These are phyloP conservation scores for Tromatobia lineatoria DNA, from an alignment of 2,888 invertebrate genomes.

Conservation along the genomic window DNA sequence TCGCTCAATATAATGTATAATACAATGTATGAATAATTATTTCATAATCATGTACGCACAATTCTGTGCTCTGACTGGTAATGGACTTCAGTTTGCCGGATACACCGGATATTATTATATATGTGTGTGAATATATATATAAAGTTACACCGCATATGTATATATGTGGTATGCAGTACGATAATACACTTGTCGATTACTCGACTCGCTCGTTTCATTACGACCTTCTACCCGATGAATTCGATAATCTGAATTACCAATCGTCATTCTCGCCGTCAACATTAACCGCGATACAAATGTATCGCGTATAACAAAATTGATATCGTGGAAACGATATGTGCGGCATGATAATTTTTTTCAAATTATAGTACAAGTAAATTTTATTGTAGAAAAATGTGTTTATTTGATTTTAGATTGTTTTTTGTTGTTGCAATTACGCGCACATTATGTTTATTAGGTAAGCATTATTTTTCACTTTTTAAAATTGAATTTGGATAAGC, in stretches of 20 bases:
- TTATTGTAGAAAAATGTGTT: too few species aligned
- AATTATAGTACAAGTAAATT: too few species aligned
- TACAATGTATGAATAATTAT: constrained; percentile 24
- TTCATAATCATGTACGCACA: background rate
- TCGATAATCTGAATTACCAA: constrained; percentile 65
- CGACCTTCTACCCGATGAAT: constrained; percentile 68
- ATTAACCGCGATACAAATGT: background rate
- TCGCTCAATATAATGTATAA: background rate
- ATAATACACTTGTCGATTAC: constrained; percentile 38
- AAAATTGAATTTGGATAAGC: too few species aligned
- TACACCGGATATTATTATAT: background rate
- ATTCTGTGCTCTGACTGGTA: background rate
- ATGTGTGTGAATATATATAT: too few species aligned
- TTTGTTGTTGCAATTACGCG: background rate
- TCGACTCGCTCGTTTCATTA: background rate
- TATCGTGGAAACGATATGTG: background rate
- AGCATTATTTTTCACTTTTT: too few species aligned
- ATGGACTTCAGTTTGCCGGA: background rate
- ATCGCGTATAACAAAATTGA: background rate
- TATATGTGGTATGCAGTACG: constrained; percentile 15
- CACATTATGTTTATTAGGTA: too few species aligned
- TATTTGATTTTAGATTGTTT: background rate
- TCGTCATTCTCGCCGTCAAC: constrained; percentile 8
- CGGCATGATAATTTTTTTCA: background rate
- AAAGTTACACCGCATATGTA: too few species aligned